Base-by-base conservation (phyloP, 2,888 invertebrate species). In the Odiellus spinosus region DNA sequence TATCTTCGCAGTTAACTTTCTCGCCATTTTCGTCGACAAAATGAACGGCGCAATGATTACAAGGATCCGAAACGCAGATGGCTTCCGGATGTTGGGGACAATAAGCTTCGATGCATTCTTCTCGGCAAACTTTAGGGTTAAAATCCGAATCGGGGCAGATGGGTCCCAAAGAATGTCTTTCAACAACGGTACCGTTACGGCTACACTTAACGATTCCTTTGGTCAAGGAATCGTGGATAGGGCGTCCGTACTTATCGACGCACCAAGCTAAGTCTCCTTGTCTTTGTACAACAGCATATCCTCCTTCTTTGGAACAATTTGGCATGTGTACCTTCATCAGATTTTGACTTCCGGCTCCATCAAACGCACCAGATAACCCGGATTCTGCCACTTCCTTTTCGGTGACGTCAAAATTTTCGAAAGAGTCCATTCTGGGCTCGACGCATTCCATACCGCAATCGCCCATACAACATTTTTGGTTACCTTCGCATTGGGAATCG, bases 21-120 rank as follows among this genome's bases (percentile, higher is more conserved):
- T 55, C 51, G 21, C 57, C 58, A 34, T 47, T 41, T 3, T 33
- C 20, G n/a, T 49, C 44, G 8, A 50, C 60, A 52, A 63, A 64
- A 4, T 59, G 46, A 5, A 60, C 57, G 42, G 53, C 49, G 51
- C 64, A 64, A 34, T 58, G 55, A 45, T 62, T 57, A 51, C 64
- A 64, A 11, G 63, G 63, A 51, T 64, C 63, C 44, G 64, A 63
- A 18, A 59, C 57, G 49, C 64, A 64, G 42, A 63, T 55, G 18
- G 64, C 64, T 45, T 62, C 60, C 6, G 62, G 61, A 47, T 62
- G 62, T 20, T 56, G 54, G 4, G 55, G 56, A 49, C 64, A 64
- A 11, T 53, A 43, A 11, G 60, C 59, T 20, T 56, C 54, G 6
- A 61, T 50, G 44, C 64, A 64, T 50, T 63, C 58, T 39, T 60